Base-by-base conservation (phyloP, 2,113 vertebrate genomes). In the Chelonoidis abingdonii region DNA sequence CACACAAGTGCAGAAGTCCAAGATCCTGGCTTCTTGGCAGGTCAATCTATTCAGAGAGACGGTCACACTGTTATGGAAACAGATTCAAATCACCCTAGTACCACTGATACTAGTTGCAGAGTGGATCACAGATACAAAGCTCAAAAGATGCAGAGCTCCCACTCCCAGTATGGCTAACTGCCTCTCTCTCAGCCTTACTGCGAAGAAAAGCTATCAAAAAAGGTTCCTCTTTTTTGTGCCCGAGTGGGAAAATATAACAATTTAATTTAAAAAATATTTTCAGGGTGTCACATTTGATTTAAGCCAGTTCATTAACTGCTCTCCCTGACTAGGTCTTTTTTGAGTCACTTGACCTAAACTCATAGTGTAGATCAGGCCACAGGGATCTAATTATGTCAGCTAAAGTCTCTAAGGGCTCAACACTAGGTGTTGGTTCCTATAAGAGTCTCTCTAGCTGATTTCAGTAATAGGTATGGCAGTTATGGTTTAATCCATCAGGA, bases 181-280 rank as follows among this genome's bases (percentile, higher is more conserved):
- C 62, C 38, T 4, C 69, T 47, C 25, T 84, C 49, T 78, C 89
- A 79, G 38, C 13, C 13, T 53, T 57, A 24, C 1, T 22, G 21
- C 59, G 31, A 62, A 62, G 1, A 10, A 44, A 80, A 83, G 0
- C 19, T 81, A 19, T 88, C 50, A 50, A 50, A 65, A 84, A 89
- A 80, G 0, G 0, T 7, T 5, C 8, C 17, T 86, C 49, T 75
- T 3, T 80, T 35, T 35, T 72, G 47, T 10, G 52, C 44, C 10
- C 53, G 13, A 76, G 3, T 1, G 62, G 21, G 2, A 87, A 31
- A 69, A 35, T 19, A 2, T 12, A 22, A 88, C n/a, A 2, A 0
- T 3, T 11, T 22, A 2, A 44, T 86, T 86, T 83, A 11, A 62
- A 84, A 88, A 84, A 14, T 5, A 38, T 83, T 38, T 62, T 29